Evolutionary conservation across 2,797 vertebrate genomes (phyloP).

Genomic region (Crocodylus rhombifer): DNA sequence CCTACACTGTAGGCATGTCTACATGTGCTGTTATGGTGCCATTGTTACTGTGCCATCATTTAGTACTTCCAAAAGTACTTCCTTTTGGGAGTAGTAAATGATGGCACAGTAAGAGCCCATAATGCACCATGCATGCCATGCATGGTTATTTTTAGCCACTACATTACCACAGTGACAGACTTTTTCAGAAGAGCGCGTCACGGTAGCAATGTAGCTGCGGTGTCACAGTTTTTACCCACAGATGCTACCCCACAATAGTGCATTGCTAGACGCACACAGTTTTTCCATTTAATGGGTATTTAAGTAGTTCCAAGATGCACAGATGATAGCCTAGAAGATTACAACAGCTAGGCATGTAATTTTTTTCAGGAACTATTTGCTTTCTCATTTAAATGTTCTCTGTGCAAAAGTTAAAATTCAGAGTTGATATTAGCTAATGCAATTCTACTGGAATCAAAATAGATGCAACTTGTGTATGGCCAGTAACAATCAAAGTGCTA

Average conservation of each 20-base stretch:
- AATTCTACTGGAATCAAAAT: background rate
- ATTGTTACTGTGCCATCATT: too few species aligned
- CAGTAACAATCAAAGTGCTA: background rate
- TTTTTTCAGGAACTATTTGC: background rate
- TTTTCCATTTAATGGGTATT: background rate
- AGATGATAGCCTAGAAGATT: slow-evolving; percentile 2
- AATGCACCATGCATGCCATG: too few species aligned
- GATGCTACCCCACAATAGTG: too few species aligned
- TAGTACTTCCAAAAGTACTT: too few species aligned
- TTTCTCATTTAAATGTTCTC: slow-evolving; percentile 47
- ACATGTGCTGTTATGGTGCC: too few species aligned
- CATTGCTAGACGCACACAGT: background rate
- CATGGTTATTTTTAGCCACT: too few species aligned
- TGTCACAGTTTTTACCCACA: too few species aligned
- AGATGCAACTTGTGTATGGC: slow-evolving; percentile 7
- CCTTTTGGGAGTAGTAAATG: too few species aligned
- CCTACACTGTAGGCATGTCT: background rate
- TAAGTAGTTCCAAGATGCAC: background rate
- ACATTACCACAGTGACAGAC: too few species aligned
- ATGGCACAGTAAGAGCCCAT: too few species aligned
- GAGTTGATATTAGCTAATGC: background rate
- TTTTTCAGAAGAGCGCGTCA: too few species aligned
- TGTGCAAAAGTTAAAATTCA: background rate
- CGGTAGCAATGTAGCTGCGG: too few species aligned
- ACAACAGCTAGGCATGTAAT: background rate